Evolutionary conservation across 2,888 invertebrate species (phyloP), one percentile per base, ranked within the genome.

Genomic region (Malthinus seriepunctatus): DNA sequence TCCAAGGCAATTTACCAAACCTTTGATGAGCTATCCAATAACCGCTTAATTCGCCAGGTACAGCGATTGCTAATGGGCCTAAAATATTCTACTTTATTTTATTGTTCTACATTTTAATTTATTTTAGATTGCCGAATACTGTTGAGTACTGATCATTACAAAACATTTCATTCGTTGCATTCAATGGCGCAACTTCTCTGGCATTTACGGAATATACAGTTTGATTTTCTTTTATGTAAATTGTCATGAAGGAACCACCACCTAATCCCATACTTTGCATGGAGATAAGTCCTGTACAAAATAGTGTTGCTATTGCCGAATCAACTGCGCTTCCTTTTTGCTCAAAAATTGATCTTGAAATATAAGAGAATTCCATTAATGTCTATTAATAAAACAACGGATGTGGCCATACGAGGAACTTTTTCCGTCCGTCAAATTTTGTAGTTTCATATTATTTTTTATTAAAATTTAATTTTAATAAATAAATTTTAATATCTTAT

Each of bases 41-140:
- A 0, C 95, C 95, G 44, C 84, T 81, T 0, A 95, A 76, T 74
- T 95, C 94, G 0, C 92, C 93, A 0, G 95, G 95, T 0, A 95
- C 88, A 0, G 85, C 95, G 4, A 91, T 84, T 0, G 93, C 80
- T 51, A 88, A 72, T 0, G 86, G 83, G 12, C 90, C 89, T 84
- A 71, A 11, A 51, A 76, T n/a, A 33, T 32, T 23, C 32, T 12
- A 38, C 14, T 1, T 34, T 34, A n/a, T 15, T 14, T 6, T 15
- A 11, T 1, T 32, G 47, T 34, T 33, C 7, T 14, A 23, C 2
- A 23, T 2, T 23, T 23, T n/a, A n/a, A n/a, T 2, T 12, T 2
- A 10, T 34, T 32, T 1, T 1, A 45, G 7, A 10, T 38, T 68
- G 85, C 87, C 86, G 76, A 77, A 79, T 55, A 70, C 68, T 7